Evolutionary conservation across 2,113 vertebrate species (phyloP).

Genomic region (Sinocyclocheilus anophthalmus): DNA sequence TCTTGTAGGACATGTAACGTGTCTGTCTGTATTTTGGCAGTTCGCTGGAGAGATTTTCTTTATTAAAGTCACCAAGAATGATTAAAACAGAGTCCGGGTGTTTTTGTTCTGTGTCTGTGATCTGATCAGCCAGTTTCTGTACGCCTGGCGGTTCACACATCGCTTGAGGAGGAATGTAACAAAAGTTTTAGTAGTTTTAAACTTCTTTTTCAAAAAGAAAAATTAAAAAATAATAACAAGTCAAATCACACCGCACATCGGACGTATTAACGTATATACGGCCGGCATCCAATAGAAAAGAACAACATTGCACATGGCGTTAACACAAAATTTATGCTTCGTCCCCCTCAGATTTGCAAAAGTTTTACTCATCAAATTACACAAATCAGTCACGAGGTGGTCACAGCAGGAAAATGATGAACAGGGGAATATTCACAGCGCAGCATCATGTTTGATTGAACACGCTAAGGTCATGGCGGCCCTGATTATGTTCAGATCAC

Average conservation of each 20-base stretch:
- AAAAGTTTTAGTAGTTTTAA: too few species aligned
- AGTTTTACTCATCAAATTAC: slow-evolving; percentile 36
- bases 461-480: too few species aligned
- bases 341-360: background rate
- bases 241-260: background rate
- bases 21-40: too few species aligned
- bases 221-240: background rate
- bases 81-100: too few species aligned
- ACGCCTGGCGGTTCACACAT: too few species aligned
- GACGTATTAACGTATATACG: background rate
- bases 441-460: slow-evolving; percentile 39
- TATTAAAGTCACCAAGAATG: too few species aligned
- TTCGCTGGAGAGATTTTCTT: too few species aligned
- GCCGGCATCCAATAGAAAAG: background rate
- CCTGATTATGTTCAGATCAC: too few species aligned
- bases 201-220: background rate
- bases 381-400: slow-evolving; percentile 18
- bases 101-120: too few species aligned
- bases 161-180: too few species aligned
- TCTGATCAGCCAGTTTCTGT: too few species aligned
- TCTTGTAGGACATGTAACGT: too few species aligned
- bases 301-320: background rate
- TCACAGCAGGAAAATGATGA: slow-evolving; percentile 32
- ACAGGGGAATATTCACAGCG: slow-evolving; percentile 44
- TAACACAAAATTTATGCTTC: background rate